Conservation (phyloP, 2,888 invertebrate species). For the Labia minor region DNA sequence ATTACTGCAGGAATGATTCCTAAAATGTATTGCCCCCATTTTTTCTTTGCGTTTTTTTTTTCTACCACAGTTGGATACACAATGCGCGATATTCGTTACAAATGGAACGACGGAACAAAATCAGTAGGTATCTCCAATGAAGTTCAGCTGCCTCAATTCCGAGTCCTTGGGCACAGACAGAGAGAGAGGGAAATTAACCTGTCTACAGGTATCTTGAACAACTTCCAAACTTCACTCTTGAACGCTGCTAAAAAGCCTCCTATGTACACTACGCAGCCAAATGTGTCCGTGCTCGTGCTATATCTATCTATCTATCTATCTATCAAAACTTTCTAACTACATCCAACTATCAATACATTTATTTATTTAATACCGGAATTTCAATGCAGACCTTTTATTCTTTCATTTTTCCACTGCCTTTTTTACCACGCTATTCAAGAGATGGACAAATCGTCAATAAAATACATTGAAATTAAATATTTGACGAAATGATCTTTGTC, state of each 20-base stretch:
- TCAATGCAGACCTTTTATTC: conserved; percentile 9
- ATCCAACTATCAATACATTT: neutral
- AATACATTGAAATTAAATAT: too few relatives aligned
- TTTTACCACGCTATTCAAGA: neutral
- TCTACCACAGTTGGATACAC: conserved; percentile 80
- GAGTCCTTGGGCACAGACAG: conserved; percentile 91
- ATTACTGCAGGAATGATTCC: conserved; percentile 3
- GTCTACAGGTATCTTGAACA: conserved; percentile 68
- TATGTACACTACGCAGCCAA: neutral
- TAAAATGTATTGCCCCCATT: conserved; percentile 20
- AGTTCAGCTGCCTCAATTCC: conserved; percentile 93
- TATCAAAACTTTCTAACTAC: too few relatives aligned
- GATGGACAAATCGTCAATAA: neutral
- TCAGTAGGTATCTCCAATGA: conserved; percentile 92
- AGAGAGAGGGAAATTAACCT: conserved; percentile 87
- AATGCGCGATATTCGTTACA: conserved; percentile 94
- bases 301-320: neutral
- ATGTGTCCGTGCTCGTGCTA: conserved; percentile 9
- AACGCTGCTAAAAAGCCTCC: conserved; percentile 5
- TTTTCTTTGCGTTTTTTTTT: conserved; percentile 37
- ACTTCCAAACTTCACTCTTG: conserved; percentile 13
- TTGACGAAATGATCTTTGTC: neutral
- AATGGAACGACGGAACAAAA: conserved; percentile 85
- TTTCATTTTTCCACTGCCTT: neutral
- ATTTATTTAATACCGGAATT: neutral